Conservation (phyloP, 1,140 invertebrate genomes). For the Brachionus rotundiformis region DNA sequence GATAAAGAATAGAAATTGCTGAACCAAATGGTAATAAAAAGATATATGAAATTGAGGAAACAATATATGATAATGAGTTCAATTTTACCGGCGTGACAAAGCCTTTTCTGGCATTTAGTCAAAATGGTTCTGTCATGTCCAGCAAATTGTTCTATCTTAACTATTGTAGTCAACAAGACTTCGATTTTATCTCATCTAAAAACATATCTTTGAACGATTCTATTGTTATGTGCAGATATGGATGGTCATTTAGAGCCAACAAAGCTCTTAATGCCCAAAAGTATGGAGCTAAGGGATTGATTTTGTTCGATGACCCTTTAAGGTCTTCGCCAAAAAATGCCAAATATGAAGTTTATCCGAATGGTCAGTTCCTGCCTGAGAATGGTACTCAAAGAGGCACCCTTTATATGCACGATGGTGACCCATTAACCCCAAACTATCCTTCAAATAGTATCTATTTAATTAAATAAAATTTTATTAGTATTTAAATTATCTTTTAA, state of each 20-base stretch:
- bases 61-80: not conserved
- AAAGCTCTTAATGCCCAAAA: conserved; percentile 57
- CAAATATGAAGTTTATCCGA: conserved; percentile 60
- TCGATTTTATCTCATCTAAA: not conserved
- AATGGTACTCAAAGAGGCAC: conserved; percentile 63
- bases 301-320: conserved; percentile 67
- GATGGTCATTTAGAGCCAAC: conserved; percentile 14
- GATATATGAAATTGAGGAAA: conserved; percentile 18
- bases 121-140: not conserved
- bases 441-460: conserved; percentile 58
- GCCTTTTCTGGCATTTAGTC: conserved; percentile 47
- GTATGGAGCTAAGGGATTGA: conserved; percentile 62
- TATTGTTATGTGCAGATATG: not conserved
- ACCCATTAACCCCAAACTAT: conserved; percentile 66
- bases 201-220: not conserved
- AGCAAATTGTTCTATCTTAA: conserved; percentile 18
- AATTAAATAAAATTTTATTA: not conserved
- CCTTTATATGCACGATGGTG: conserved; percentile 62
- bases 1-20: not conserved
- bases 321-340: conserved; percentile 62
- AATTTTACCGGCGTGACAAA: not conserved
- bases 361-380: conserved; percentile 65
- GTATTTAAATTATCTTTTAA: not conserved
- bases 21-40: not conserved
- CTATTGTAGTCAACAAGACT: conserved; percentile 7